Conservation (phyloP, 2,888 invertebrate species). For the Trimorus sp. region DNA sequence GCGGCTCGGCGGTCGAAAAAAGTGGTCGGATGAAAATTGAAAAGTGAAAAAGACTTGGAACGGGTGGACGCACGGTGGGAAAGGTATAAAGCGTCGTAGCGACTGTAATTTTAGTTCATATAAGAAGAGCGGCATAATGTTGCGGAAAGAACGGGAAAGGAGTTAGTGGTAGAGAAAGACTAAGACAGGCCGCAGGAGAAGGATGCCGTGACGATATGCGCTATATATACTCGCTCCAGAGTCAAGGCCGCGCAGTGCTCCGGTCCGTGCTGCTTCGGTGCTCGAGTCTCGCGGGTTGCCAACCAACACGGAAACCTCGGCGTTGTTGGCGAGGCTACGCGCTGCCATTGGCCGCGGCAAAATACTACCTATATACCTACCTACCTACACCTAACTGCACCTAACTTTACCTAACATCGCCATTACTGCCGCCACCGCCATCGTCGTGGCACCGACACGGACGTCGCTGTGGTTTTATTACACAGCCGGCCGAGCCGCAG, state of each 20-base stretch:
- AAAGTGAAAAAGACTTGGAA: not conserved
- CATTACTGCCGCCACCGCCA: constrained; percentile 53
- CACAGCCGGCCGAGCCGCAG: constrained; percentile 55
- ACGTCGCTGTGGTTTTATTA: constrained; percentile 62
- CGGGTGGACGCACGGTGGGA: not conserved
- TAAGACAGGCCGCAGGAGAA: constrained; percentile 55
- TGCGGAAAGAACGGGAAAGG: constrained; percentile 62
- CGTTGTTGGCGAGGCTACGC: constrained; percentile 51
- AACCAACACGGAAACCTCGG: constrained; percentile 78
- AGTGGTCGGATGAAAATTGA: not conserved
- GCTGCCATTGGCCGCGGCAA: constrained; percentile 60
- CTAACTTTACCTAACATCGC: constrained; percentile 64
- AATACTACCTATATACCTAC: constrained; percentile 70
- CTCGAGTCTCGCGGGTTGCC: constrained; percentile 73
- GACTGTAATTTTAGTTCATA: constrained; percentile 51
- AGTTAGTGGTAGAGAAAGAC: constrained; percentile 60
- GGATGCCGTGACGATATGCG: constrained; percentile 63
- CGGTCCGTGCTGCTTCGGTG: constrained; percentile 78
- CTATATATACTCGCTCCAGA: constrained; percentile 79
- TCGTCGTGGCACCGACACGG: constrained; percentile 52
- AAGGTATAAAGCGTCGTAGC: constrained; percentile 52
- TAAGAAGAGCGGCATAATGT: constrained; percentile 55
- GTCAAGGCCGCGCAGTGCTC: constrained; percentile 90
- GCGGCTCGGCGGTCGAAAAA: no score
- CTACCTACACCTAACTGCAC: constrained; percentile 67